Evolutionary conservation across 2,888 invertebrate species (phyloP), one percentile per base, ranked within the genome.

Genomic region (Blastobasis adustella): DNA sequence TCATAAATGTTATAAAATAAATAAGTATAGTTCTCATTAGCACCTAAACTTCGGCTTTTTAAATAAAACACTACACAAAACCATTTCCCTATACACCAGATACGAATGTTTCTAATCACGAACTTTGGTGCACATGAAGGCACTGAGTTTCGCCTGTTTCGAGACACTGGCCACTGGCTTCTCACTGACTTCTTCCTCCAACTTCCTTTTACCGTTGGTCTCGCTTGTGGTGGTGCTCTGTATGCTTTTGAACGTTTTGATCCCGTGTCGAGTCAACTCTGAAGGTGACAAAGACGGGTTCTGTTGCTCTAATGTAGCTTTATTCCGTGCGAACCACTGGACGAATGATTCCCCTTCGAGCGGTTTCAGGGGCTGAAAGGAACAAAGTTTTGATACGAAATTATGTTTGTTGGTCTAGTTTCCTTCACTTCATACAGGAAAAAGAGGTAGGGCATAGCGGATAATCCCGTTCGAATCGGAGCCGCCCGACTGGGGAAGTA

Each of bases 241-340:
- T 0, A 76, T 60, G 23, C 75, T 77, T 61, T 90, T 91, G 66
- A 85, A 92, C 47, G 76, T 78, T 53, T 82, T 79, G 40, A 90
- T 82, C 5, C 90, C 90, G 5, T 87, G 72, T 54, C 91, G 90
- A 0, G 91, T 90, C 47, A 93, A 66, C 54, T 92, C 92, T 0
- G 85, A 74, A 0, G 87, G 76, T 5, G 82, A 81, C 8, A 90
- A 63, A 7, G 90, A 89, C 0, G 92, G 90, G 63, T 90, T 82
- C 61, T 92, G 89, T 46, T 78, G 76, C 62, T 91, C 88, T n/a
- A 93, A 67, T 8, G 70, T 61, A 4, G 80, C 61, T 66, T 91
- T 92, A 65, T 92, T 90, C 53, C 90, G 86, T 1, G 85, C 77
- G 58, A 90, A 92, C 93, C 93, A 93, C 40, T 86, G 82, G 36